phyloP scores from a whole-genome alignment of 2,113 vertebrate genomes.

The Ictalurus furcatus region DNA sequence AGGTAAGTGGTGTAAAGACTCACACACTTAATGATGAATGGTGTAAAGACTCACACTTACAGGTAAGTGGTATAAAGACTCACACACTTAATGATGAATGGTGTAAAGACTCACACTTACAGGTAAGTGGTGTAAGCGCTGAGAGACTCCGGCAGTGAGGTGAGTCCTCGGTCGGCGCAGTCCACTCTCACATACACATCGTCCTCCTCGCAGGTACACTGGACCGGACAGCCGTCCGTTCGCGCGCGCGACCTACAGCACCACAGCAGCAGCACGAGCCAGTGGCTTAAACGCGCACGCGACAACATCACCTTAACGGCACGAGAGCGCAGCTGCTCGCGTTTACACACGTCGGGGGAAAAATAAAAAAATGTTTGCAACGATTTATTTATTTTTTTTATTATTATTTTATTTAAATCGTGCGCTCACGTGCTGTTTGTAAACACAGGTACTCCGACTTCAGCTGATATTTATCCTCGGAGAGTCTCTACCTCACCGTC shows the following conservation, averaged over 20 bases:
- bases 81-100: not conserved
- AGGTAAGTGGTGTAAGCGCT: conserved; percentile 26
- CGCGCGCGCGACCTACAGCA: conserved; percentile 11
- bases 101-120: not conserved
- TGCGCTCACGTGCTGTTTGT: not conserved
- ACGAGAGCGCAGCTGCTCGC: not conserved
- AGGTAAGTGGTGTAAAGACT: not conserved
- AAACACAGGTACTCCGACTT: conserved; percentile 1
- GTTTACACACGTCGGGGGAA: not conserved
- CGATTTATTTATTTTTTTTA: not conserved
- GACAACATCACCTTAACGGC: not conserved
- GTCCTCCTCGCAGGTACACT: conserved; percentile 18
- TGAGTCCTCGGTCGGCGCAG: conserved; percentile 24
- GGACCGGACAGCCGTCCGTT: conserved; percentile 2
- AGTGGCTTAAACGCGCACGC: not conserved
- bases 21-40: not conserved
- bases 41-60: not conserved
- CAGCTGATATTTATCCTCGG: not conserved
- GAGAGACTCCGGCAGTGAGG: not conserved
- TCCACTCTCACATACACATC: conserved; percentile 19
- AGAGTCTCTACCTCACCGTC: not conserved
- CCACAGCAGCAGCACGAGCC: not conserved
- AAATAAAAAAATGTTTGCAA: not conserved
- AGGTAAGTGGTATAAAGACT: not conserved
- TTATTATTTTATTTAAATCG: not conserved